phyloP scores from a whole-genome alignment of 2,888 invertebrate species.

The Lapara coniferarum region DNA sequence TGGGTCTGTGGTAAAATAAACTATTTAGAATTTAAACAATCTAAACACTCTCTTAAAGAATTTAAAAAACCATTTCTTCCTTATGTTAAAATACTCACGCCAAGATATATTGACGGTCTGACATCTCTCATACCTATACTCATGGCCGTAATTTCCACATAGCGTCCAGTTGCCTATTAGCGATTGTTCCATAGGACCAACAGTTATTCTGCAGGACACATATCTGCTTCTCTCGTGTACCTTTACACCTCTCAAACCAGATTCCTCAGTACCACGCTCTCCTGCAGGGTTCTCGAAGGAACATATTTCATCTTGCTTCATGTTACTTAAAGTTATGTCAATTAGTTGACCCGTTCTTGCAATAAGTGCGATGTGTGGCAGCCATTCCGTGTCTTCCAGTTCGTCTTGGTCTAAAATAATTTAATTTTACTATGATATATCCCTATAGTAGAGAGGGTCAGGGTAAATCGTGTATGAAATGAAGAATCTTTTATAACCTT shows the following conservation, averaged over 20 bases:
- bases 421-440: neutral
- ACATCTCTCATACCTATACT: conserved; percentile 38
- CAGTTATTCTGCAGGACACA: conserved; percentile 46
- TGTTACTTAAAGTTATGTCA: conserved; percentile 42
- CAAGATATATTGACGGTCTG: conserved; percentile 43
- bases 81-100: conserved; percentile 41
- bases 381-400: conserved; percentile 30
- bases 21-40: too few relatives aligned
- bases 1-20: too few relatives aligned
- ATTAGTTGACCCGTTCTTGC: conserved; percentile 34
- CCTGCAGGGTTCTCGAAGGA: conserved; percentile 34
- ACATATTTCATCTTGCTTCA: conserved; percentile 40
- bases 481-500: too few relatives aligned
- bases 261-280: conserved; percentile 21
- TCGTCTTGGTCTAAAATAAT: conserved; percentile 29
- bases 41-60: too few relatives aligned
- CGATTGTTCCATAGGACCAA: conserved; percentile 43
- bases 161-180: conserved; percentile 45
- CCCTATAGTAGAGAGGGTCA: too few relatives aligned
- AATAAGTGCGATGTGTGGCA: conserved; percentile 33
- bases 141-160: conserved; percentile 38
- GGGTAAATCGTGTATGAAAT: too few relatives aligned
- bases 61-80: too few relatives aligned
- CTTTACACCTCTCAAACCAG: conserved; percentile 35
- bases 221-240: conserved; percentile 39